These are phyloP conservation scores for Octomys mimax DNA, from an alignment of 2,797 vertebrate genomes.

Conservation along the genomic window DNA sequence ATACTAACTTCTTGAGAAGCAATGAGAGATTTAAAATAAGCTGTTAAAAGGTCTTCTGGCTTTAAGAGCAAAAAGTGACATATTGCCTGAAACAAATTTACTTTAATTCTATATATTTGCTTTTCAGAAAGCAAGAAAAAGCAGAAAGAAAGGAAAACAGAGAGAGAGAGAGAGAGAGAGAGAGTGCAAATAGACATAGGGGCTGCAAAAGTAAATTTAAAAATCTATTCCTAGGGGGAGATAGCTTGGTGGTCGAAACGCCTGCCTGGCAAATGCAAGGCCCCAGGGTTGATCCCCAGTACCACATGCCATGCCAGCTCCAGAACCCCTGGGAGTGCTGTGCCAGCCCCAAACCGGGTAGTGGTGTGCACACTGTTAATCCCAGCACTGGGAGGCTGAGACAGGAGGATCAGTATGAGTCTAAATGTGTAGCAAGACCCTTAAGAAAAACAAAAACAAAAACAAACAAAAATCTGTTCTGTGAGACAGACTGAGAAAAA, in stretches of 20 bases:
- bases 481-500: neutral
- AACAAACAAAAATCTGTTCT: too few species aligned
- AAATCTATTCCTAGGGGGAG: neutral
- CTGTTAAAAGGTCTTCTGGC: conserved; percentile 60
- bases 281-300: too few species aligned
- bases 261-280: too few species aligned
- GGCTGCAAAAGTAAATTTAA: neutral
- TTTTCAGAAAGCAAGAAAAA: neutral
- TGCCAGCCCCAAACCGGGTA: too few species aligned
- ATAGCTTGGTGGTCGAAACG: too few species aligned
- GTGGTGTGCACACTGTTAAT: too few species aligned
- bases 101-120: neutral
- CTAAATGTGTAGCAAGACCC: too few species aligned
- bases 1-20: conserved; percentile 49
- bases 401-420: too few species aligned
- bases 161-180: neutral
- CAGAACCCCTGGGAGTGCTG: too few species aligned
- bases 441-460: too few species aligned
- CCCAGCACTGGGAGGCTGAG: too few species aligned
- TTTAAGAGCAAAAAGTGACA: conserved; percentile 55
- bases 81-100: neutral
- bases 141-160: rapidly evolving
- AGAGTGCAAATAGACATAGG: neutral
- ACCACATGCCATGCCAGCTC: too few species aligned
- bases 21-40: conserved; percentile 71